phyloP scores from a whole-genome alignment of 1,140 invertebrate genomes.

The Microplitis mediator region DNA sequence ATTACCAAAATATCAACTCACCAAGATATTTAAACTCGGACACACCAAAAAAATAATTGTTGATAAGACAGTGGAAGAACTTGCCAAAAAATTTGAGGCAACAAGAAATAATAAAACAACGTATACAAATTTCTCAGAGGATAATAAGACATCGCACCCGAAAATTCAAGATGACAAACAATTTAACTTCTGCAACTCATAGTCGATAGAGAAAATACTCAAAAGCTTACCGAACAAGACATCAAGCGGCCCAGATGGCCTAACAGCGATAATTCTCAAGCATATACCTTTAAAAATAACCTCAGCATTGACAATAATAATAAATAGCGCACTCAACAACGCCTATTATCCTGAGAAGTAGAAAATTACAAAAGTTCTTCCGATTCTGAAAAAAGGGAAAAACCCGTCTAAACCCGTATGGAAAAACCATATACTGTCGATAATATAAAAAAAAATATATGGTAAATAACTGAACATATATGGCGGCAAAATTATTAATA shows the following conservation, averaged over 20 bases:
- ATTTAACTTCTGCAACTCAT: no score
- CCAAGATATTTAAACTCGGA: not conserved
- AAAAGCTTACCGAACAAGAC: no score
- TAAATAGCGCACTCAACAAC: conserved; percentile 27
- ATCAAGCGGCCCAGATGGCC: not conserved
- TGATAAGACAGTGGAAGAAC: not conserved
- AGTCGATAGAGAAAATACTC: no score
- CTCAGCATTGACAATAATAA: not conserved
- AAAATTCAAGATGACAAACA: no score
- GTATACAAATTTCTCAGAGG: not conserved
- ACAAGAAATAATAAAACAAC: not conserved
- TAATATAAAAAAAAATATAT: no score
- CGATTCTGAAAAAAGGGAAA: conserved; percentile 27
- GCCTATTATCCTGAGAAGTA: conserved; percentile 27
- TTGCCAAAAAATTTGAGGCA: not conserved
- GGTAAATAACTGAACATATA: no score
- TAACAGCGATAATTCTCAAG: conserved; percentile 4
- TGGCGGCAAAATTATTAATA: no score
- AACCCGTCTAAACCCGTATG: no score
- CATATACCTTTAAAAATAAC: no score
- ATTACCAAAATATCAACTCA: conserved; percentile 5
- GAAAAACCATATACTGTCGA: no score
- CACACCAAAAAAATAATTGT: not conserved
- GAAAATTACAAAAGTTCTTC: conserved; percentile 35
- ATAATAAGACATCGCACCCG: no score